Base-by-base conservation (phyloP, 2,888 invertebrate genomes). In the Linnaemya tessellans region DNA sequence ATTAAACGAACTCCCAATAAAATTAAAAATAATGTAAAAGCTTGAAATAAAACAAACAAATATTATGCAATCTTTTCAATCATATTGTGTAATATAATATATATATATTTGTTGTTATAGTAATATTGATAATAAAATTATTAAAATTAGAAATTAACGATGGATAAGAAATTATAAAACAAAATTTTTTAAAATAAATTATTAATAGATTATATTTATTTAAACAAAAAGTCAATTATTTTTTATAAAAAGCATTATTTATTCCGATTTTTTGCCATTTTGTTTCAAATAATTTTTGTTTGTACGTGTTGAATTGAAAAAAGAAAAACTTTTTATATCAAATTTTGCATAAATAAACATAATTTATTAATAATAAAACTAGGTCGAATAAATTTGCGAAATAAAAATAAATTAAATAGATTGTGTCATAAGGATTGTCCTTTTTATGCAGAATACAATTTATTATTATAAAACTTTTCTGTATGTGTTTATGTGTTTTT, bases 31-130 rank as follows among this genome's bases (percentile, higher is more conserved):
- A 46, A 46, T 13, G 1, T 3, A 49, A 49, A 18, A 49, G 38
- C 15, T 54, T 22, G 56, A 80, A 84, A 84, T 80, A 80, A 84
- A 84, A 84, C 84, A 84, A 84, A 62, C 54, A 18, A 74, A 62
- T 68, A 73, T 54, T 58, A 81, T 74, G 73, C 68, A 60, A 60
- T 85, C 71, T 85, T 86, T 82, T 83, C 85, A 82, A 83, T 80
- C 67, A 80, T 80, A 51, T 71, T 79, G 68, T 43, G 64, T 65
- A 73, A 46, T 80, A 73, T 73, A 78, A 77, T 84, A 84, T 41
- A 13, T 80, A 77, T 84, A 84, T 41, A 13, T 80, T 62, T 75
- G 41, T 84, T 77, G 20, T 70, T 70, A 64, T 35, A 46, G 35
- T 80, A 54, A 64, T 80, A 70, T 65, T 79, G 30, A 68, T 67